phyloP scores from a whole-genome alignment of 2,888 invertebrate species.

The Eretmocerus hayati region DNA sequence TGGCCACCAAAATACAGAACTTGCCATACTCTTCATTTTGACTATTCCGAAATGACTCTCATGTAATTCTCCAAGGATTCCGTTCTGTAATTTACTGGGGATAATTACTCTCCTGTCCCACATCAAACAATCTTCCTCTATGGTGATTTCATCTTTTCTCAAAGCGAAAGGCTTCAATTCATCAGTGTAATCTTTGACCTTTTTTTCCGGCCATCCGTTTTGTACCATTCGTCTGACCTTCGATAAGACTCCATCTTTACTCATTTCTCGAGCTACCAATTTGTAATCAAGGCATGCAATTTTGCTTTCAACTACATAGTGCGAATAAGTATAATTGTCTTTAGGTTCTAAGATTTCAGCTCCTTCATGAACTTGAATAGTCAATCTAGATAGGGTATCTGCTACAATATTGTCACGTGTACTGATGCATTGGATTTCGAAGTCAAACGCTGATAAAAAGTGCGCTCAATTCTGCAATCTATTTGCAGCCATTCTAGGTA shows the following conservation, averaged over 20 bases:
- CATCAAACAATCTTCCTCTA: slow-evolving; percentile 1
- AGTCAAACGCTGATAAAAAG: background rate
- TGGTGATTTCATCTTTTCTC: background rate
- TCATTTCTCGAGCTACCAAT: background rate
- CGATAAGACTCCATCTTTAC: slow-evolving; percentile 1
- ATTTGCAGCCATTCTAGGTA: background rate
- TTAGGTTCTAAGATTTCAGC: background rate
- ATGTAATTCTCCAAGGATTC: background rate
- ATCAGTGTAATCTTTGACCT: background rate
- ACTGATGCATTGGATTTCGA: background rate
- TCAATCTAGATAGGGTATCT: background rate
- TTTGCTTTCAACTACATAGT: slow-evolving; percentile 1
- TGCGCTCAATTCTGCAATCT: slow-evolving; percentile 1
- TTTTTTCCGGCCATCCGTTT: slow-evolving; percentile 2
- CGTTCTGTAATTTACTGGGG: background rate
- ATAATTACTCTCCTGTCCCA: background rate
- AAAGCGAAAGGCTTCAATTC: slow-evolving; percentile 4
- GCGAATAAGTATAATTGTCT: slow-evolving; percentile 2
- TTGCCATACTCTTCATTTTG: slow-evolving; percentile 1
- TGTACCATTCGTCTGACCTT: background rate
- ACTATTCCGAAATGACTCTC: background rate
- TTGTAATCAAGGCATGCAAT: slow-evolving; percentile 1
- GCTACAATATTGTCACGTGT: background rate
- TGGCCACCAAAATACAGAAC: slow-evolving; percentile 4
- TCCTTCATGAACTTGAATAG: background rate